Percentiles rank a stretch among this genome's conserved stretches.
Evolutionary conservation across 53 echinoderm and acorn worm genomes (phyloP).

Genomic region (Paracentrotus lividus): DNA sequence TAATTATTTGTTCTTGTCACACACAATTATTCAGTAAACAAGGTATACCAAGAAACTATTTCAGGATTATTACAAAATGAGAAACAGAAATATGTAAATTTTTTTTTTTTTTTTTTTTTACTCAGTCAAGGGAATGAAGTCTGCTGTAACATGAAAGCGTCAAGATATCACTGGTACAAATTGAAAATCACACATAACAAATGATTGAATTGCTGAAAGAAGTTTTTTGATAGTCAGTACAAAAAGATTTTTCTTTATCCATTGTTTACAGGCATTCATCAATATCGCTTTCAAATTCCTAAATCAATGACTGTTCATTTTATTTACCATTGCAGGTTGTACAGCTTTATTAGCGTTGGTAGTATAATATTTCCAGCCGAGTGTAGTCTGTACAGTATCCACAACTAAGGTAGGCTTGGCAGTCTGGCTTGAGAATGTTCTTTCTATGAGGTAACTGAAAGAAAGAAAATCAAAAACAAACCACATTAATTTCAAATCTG

Average conservation of each 20-base stretch:
- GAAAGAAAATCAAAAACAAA: not conserved
- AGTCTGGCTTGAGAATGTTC: not conserved
- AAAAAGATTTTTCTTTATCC: too few species aligned
- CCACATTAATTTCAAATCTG: not conserved
- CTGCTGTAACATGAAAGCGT: too few species aligned
- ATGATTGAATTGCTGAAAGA: too few species aligned
- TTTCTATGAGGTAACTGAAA: constrained; percentile 44
- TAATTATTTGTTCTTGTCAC: not conserved
- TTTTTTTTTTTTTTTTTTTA: too few species aligned
- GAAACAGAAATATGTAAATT: not conserved
- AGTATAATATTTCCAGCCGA: constrained; percentile 34
- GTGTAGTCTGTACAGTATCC: constrained; percentile 35
- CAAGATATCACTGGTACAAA: too few species aligned
- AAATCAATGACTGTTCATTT: too few species aligned
- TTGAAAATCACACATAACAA: too few species aligned
- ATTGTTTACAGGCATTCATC: too few species aligned
- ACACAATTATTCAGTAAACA: not conserved
- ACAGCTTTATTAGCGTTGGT: constrained; percentile 33
- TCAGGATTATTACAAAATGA: not conserved
- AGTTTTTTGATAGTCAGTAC: too few species aligned
- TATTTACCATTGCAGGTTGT: constrained; percentile 24
- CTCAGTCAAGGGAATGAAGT: too few species aligned
- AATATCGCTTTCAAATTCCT: too few species aligned
- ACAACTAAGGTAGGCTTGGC: not conserved
- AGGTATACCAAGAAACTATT: not conserved